phyloP scores from a whole-genome alignment of 1,140 invertebrate genomes.

The Sminthurinus signatus region DNA sequence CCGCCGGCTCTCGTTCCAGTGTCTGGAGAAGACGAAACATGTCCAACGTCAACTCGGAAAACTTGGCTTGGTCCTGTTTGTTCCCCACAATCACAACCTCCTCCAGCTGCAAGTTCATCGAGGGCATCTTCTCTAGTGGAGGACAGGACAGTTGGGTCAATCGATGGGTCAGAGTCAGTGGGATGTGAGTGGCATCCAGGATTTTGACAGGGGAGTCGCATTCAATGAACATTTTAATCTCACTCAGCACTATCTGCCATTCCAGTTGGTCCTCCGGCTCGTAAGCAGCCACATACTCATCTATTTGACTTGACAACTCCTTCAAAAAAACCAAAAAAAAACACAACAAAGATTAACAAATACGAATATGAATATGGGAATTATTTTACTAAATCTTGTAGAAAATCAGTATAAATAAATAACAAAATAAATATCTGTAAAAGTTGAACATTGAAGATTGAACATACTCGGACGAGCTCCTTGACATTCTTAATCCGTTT shows the following conservation, averaged over 20 bases:
- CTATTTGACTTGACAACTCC: slow-evolving; percentile 83
- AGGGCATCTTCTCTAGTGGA: slow-evolving; percentile 74
- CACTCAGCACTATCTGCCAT: slow-evolving; percentile 88
- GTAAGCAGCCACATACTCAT: slow-evolving; percentile 90
- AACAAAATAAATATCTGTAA: too few species aligned
- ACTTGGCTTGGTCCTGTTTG: slow-evolving; percentile 91
- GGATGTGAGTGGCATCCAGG: slow-evolving; percentile 52
- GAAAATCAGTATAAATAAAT: too few species aligned
- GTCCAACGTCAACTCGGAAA: slow-evolving; percentile 94
- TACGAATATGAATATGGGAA: too few species aligned
- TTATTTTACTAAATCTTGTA: too few species aligned
- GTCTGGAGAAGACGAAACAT: slow-evolving; percentile 98
- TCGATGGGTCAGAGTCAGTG: slow-evolving; percentile 69
- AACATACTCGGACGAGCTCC: slow-evolving; percentile 69
- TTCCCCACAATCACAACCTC: slow-evolving; percentile 94
- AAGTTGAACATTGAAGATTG: too few species aligned
- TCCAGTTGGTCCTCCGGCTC: slow-evolving; percentile 95
- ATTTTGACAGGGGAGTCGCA: slow-evolving; percentile 84
- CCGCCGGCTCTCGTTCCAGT: slow-evolving; percentile 73
- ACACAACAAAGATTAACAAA: too few species aligned
- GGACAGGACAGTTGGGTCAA: slow-evolving; percentile 77
- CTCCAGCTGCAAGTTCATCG: slow-evolving; percentile 76
- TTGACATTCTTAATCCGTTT: slow-evolving; percentile 91
- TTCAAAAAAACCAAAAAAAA: slow-evolving; percentile 44
- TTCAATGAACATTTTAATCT: slow-evolving; percentile 91